These are phyloP conservation scores for Cotesia congregata DNA, from an alignment of 2,888 invertebrate species.

Conservation along the genomic window DNA sequence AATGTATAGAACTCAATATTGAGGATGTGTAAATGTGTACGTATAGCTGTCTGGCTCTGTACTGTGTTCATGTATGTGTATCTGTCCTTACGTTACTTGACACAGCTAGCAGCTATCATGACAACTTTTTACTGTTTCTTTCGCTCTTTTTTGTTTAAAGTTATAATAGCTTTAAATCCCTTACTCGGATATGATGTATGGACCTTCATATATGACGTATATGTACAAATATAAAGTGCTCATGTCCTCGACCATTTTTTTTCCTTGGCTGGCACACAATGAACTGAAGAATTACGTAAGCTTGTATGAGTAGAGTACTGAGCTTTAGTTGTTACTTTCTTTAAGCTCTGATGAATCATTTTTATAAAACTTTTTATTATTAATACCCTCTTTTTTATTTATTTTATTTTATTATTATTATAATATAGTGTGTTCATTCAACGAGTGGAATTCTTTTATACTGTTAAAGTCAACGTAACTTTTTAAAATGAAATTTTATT, in stretches of 20 bases:
- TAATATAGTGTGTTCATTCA: not conserved
- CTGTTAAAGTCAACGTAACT: not conserved
- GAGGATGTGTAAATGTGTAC: not conserved
- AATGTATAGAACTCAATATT: not conserved
- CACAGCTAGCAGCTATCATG: not conserved
- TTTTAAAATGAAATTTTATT: not conserved
- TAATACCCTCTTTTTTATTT: not conserved
- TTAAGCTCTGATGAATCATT: not conserved
- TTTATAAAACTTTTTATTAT: not conserved
- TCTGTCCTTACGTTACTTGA: not conserved
- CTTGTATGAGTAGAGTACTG: not conserved
- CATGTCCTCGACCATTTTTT: not conserved
- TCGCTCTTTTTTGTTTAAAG: not conserved
- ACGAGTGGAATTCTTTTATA: not conserved
- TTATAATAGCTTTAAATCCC: not conserved
- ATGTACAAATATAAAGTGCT: not conserved
- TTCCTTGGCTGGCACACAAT: not conserved
- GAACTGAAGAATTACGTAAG: not conserved
- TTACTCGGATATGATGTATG: not conserved
- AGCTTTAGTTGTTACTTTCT: slow-evolving; percentile 1
- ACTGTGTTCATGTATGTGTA: not conserved
- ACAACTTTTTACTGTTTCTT: not conserved
- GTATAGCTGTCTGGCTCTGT: not conserved
- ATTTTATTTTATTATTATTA: not conserved
- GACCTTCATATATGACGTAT: not conserved